phyloP scores from a whole-genome alignment of 2,113 vertebrate species.

The Coturnix japonica region DNA sequence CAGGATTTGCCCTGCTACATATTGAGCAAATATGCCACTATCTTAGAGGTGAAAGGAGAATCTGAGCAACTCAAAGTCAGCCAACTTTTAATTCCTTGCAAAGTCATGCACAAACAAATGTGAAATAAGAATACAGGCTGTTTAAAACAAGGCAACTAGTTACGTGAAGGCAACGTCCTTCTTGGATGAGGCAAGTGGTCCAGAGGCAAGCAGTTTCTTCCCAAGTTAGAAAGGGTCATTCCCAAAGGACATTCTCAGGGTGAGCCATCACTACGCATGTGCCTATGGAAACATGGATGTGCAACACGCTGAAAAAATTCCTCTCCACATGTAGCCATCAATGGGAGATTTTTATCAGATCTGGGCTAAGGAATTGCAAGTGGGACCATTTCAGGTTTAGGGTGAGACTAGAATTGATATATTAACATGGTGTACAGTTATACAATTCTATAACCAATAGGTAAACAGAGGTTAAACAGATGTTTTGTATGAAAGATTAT shows the following conservation, averaged over 20 bases:
- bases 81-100: neutral
- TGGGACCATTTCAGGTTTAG: neutral
- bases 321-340: neutral
- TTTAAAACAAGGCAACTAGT: neutral
- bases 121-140: neutral
- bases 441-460: too few relatives aligned
- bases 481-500: too few relatives aligned
- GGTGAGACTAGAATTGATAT: neutral
- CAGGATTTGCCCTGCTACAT: neutral
- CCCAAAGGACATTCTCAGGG: neutral
- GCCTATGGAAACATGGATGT: neutral
- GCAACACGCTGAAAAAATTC: rapidly evolving
- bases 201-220: neutral
- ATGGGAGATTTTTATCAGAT: neutral
- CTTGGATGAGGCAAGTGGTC: neutral
- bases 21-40: neutral
- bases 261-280: neutral
- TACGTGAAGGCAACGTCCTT: neutral
- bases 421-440: neutral
- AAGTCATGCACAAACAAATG: neutral
- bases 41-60: neutral
- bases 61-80: neutral
- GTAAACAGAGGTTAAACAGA: too few relatives aligned
- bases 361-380: neutral
- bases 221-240: neutral